Base-by-base conservation (phyloP, 2,888 invertebrate genomes). In the Caenorhabditis auriculariae region DNA sequence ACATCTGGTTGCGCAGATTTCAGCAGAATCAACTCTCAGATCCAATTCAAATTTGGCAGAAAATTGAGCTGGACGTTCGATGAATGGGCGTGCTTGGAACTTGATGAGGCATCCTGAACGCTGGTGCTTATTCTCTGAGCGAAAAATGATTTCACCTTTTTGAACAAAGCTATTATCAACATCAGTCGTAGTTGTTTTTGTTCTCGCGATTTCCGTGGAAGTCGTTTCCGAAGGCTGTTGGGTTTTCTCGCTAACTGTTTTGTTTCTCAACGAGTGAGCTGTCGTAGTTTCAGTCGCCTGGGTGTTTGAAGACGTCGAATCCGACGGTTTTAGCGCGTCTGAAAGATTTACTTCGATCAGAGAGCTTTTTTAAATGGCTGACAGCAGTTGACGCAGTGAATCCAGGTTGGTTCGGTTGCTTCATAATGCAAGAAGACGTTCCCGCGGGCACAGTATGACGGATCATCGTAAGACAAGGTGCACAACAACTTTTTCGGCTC, bases 321-420 rank as follows among this genome's bases (percentile, higher is more conserved):
- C 61, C 12, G 45, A 39, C 12, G 53, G 54, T 35, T 57, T 61
- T 5, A 61, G 57, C 37, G 61, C 57, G 38, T 61, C 60, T 60
- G 35, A 15, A 60, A 46, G 24, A 28, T 17, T 3, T 29, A 27
- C 19, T 45, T 7, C 9, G 19, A 28, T 26, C 23, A n/a, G 4
- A 39, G 2, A 29, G 38, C 19, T 27, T 52, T 9, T 12, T 27
- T 28, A 38, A 2, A 19, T 1, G 39, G 61, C 66, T 56, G 23
- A 73, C 72, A 69, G 64, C 77, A 77, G 41, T 69, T 68, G 17
- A 76, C 71, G 45, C 77, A 77, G 42, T 77, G 77, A 15, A 77
- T 53, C 76, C 75, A 74, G 2, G 65, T 62, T 6, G 60, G 43
- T 38, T 69, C 67, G 12, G 56, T 60, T 4, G 67, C 63, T 45